A percentile compares a stretch with the other conserved stretches of the same genome.
These are phyloP conservation scores for Aricia artaxerxes DNA, from an alignment of 2,888 invertebrate genomes.

Conservation along the genomic window DNA sequence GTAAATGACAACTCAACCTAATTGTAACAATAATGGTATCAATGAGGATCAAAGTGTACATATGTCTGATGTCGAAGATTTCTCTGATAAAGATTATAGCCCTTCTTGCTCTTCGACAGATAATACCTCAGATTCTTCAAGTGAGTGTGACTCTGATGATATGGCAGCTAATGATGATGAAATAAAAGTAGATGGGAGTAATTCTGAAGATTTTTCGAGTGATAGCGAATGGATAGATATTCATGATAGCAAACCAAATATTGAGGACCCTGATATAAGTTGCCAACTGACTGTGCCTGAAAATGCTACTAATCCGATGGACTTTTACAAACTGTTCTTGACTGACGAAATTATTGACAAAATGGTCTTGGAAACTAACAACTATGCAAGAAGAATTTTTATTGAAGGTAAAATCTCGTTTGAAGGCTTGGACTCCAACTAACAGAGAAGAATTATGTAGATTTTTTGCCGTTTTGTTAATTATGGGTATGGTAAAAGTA, in stretches of 20 bases:
- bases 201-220: neutral
- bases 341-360: slow-evolving; percentile 38
- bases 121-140: slow-evolving; percentile 13
- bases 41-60: neutral
- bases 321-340: slow-evolving; percentile 31
- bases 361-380: slow-evolving; percentile 40
- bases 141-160: slow-evolving; percentile 8
- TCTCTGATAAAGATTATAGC: slow-evolving; percentile 6
- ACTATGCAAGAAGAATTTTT: slow-evolving; percentile 35
- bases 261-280: neutral
- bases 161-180: slow-evolving; percentile 1
- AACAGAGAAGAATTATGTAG: slow-evolving; percentile 36
- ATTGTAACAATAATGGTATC: neutral
- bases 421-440: slow-evolving; percentile 37
- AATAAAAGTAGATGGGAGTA: neutral
- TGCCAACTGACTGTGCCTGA: slow-evolving; percentile 1
- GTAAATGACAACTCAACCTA: neutral
- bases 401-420: slow-evolving; percentile 31
- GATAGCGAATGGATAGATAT: slow-evolving; percentile 5
- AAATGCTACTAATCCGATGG: neutral
- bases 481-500: slow-evolving; percentile 36
- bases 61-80: neutral
- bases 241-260: neutral
- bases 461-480: slow-evolving; percentile 33
- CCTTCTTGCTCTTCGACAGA: slow-evolving; percentile 12